Evolutionary conservation across 2,888 invertebrate species (phyloP), one percentile per base, ranked within the genome.

Genomic region (Ernsta delagoae): DNA sequence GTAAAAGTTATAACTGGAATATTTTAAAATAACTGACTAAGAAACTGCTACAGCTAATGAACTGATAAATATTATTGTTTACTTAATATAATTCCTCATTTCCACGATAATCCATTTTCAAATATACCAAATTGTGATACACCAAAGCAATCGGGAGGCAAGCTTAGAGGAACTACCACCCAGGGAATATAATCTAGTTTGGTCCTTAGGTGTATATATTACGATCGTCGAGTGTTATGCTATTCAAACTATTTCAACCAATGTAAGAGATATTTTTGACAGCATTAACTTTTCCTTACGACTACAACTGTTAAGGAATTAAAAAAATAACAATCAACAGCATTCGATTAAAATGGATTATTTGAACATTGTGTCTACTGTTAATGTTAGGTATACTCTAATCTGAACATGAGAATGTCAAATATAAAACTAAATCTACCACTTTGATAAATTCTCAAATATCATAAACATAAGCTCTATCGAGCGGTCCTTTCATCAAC

Each of bases 351-450:
- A 70, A 65, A 53, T 69, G 63, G 54, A 48, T 63, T 70, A 54
- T 67, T 41, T 31, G 43, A 50, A 43, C 41, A 7, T 53, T 16
- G 50, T 34, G 70, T 31, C 64, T 63, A 64, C 16, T 39, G 31
- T 63, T 53, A 57, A 63, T 60, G 57, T 67, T 64, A 31, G 31
- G 31, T 31, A 53, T 76, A 78, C 78, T 78, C 74, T 77, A 73
- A 68, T 63, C 68, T 77, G 81, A 82, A 79, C 81, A 82, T 82
- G 82, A 80, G 75, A 76, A 80, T 79, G 76, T 79, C 79, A 78
- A 81, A 82, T 83, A 84, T 78, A 85, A 86, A 88, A 87, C 87
- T 86, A 87, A 84, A 81, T 57, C 72, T 77, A 75, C 85, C 83
- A 83, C 79, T 72, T 78, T 70, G 72, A 74, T 75, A 77, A 62